These are phyloP conservation scores for Danio tinwini DNA, from an alignment of 2,797 vertebrate species.

Conservation along the genomic window DNA sequence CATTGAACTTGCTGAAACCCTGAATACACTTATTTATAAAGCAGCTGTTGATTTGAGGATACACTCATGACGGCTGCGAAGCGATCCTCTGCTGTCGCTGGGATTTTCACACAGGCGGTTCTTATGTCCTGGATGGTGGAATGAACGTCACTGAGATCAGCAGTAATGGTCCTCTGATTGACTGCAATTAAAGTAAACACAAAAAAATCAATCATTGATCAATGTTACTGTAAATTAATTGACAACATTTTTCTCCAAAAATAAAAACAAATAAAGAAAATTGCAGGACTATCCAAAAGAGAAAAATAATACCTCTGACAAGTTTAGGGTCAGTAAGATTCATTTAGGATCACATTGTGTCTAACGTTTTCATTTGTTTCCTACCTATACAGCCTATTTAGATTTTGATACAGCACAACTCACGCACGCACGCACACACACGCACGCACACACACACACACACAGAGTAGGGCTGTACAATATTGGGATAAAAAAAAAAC, in stretches of 20 bases:
- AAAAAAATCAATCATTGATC: conserved; percentile 8
- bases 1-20: no score
- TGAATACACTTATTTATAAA: not conserved
- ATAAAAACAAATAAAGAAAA: not conserved
- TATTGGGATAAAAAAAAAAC: no score
- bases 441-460: no score
- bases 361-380: no score
- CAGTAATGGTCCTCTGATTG: conserved; percentile 89
- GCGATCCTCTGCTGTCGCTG: conserved; percentile 86
- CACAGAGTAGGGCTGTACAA: no score
- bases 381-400: no score
- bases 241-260: not conserved
- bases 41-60: conserved; percentile 69
- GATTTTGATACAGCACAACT: no score
- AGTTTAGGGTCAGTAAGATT: no score
- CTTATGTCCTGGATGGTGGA: conserved; percentile 91
- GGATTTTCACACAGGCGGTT: conserved; percentile 87
- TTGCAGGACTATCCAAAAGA: no score
- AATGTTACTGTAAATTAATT: not conserved
- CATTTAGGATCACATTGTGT: no score
- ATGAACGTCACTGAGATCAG: conserved; percentile 92
- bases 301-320: no score
- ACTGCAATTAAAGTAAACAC: conserved; percentile 72
- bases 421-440: no score
- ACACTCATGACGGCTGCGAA: conserved; percentile 92